Evolutionary conservation across 2,113 vertebrate species (phyloP), one percentile per base, ranked within the genome.

Genomic region (Psammodynastes pulverulentus): DNA sequence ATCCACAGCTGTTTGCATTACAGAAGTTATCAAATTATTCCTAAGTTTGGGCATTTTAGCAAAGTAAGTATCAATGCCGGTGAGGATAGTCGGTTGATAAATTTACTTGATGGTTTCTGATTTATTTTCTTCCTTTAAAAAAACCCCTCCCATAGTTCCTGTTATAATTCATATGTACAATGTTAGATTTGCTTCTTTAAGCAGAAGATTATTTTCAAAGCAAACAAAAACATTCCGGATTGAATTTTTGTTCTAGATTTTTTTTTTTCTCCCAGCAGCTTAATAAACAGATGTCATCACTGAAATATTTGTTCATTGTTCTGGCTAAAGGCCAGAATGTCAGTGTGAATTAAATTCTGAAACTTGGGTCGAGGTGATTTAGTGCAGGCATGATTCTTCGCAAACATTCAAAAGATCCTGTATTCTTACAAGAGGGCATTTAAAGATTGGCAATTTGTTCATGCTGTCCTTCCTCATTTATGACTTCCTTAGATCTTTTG

Each of bases 11-110:
- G 99, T 99, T 51, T 99, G 98, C 94, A 85, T 98, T 89, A 96
- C 98, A 1, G 99, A 99, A 95, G 97, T 99, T 84, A 98, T 99
- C 93, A 99, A 99, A 93, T 91, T 99, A 89, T 92, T 99, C 46
- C 91, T 99, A 87, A 99, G 99, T 13, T 49, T 98, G 93, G 98
- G 97, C 91, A 99, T 99, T 98, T 97, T 99, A 96, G 93, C 98
- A 53, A 98, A 98, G 99, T 99, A 97, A 98, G 98, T 98, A 93
- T 88, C 91, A 94, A 90, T 85, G 90, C 72, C 88, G 86, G 84
- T 79, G 23, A 39, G 52, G 62, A 5, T 89, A 84, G 90, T 93
- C 88, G 46, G 58, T 93, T 93, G 0, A 0, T 58, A 53, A 51
- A 89, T 67, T 92, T 89, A 9, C 9, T 48, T 46, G 72, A 93